phyloP scores from a whole-genome alignment of 2,888 invertebrate genomes.

The Platycnemis pennipes region DNA sequence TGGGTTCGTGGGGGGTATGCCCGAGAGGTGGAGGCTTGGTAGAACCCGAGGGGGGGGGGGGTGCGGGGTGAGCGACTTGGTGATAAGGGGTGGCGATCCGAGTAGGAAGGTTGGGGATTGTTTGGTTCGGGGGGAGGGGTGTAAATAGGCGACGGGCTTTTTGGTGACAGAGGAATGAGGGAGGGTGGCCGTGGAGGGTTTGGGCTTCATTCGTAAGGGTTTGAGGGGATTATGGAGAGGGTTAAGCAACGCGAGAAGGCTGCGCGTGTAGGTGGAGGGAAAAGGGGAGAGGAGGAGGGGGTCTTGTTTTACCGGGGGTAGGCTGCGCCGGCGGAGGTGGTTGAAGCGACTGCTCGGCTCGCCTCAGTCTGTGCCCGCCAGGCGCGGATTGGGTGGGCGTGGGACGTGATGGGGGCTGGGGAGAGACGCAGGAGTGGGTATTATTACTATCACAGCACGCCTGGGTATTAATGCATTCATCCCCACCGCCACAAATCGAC shows the following conservation, averaged over 20 bases:
- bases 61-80: background rate
- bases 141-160: slow-evolving; percentile 62
- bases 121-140: slow-evolving; percentile 41
- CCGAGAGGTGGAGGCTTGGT: background rate
- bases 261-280: background rate
- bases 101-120: background rate
- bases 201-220: slow-evolving; percentile 34
- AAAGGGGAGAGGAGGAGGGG: background rate
- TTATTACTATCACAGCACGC: slow-evolving; percentile 67
- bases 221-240: slow-evolving; percentile 61
- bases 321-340: background rate
- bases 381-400: slow-evolving; percentile 39
- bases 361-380: slow-evolving; percentile 46
- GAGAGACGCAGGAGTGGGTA: background rate
- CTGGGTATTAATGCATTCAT: slow-evolving; percentile 68
- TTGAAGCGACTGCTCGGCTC: slow-evolving; percentile 9
- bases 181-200: background rate
- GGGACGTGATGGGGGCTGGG: background rate
- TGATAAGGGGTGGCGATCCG: slow-evolving; percentile 1
- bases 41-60: background rate
- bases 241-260: slow-evolving; percentile 9
- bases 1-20: background rate
- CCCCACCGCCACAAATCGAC: slow-evolving; percentile 62
- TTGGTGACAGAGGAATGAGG: slow-evolving; percentile 52
- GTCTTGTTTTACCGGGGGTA: too few species aligned